Evolutionary conservation across 2,888 invertebrate species (phyloP).

Genomic region (Agrochola lota): DNA sequence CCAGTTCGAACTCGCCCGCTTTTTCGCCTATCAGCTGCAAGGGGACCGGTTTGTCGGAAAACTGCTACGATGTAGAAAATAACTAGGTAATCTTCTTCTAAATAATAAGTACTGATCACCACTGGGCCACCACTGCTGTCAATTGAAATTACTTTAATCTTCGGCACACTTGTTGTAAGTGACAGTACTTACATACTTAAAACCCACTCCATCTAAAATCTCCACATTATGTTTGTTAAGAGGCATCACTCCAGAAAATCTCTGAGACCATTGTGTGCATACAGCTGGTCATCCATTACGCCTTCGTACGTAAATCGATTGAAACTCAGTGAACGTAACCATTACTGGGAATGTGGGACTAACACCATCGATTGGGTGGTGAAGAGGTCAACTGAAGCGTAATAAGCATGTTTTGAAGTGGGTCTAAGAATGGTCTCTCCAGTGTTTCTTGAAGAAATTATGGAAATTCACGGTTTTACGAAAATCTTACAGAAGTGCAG

Average conservation of each 20-base stretch:
- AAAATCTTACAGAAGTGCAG: background rate
- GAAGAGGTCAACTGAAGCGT: conserved; percentile 37
- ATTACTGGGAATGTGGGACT: conserved; percentile 38
- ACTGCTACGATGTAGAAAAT: too few species aligned
- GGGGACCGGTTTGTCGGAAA: too few species aligned
- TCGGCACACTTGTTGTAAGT: background rate
- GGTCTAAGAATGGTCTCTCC: background rate
- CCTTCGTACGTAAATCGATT: conserved; percentile 68
- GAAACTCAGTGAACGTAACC: conserved; percentile 67
- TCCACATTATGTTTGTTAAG: conserved; percentile 52
- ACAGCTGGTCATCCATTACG: conserved; percentile 59
- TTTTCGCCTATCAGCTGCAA: too few species aligned
- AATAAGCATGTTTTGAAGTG: background rate
- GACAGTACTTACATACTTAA: conserved; percentile 13
- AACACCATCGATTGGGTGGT: conserved; percentile 42
- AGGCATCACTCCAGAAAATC: conserved; percentile 69
- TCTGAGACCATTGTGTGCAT: conserved; percentile 50
- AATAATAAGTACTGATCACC: too few species aligned
- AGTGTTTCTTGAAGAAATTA: background rate
- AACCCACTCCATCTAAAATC: conserved; percentile 35
- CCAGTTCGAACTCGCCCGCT: too few species aligned
- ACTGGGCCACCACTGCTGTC: too few species aligned
- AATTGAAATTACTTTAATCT: background rate
- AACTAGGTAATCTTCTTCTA: too few species aligned
- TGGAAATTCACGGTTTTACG: background rate